Percentiles rank a stretch among this genome's conserved stretches.
These are phyloP conservation scores for Sesamia inferens DNA, from an alignment of 2,888 invertebrate species.

Conservation along the genomic window DNA sequence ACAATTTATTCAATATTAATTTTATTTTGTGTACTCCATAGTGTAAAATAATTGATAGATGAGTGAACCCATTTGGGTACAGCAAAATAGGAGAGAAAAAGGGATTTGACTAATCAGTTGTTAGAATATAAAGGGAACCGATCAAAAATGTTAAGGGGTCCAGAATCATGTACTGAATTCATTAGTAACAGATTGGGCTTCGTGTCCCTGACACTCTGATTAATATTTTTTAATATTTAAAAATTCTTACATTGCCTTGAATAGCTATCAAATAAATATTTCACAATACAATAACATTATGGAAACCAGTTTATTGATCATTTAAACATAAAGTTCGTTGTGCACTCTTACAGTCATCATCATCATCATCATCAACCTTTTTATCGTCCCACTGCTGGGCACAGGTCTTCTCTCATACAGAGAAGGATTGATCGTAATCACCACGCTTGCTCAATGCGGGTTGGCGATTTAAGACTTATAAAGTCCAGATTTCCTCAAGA, in stretches of 20 bases:
- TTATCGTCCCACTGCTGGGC: no score
- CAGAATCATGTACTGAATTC: no score
- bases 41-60: neutral
- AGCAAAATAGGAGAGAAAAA: neutral
- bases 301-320: conserved; percentile 12
- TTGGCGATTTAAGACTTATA: no score
- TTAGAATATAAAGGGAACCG: no score
- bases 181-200: no score
- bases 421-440: no score
- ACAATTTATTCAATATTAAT: neutral
- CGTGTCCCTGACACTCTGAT: neutral
- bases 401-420: no score
- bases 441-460: no score
- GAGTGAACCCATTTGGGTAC: neutral
- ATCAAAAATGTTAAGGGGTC: no score
- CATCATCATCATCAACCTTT: no score
- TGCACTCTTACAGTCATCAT: no score
- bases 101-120: neutral
- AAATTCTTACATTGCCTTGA: neutral
- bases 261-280: neutral
- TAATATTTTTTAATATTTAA: neutral
- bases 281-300: neutral
- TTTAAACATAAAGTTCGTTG: conserved; percentile 4
- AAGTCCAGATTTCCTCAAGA: no score
- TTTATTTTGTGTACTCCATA: neutral